These are phyloP conservation scores for Mystacides longicornis DNA, from an alignment of 2,888 invertebrate genomes.

Conservation along the genomic window DNA sequence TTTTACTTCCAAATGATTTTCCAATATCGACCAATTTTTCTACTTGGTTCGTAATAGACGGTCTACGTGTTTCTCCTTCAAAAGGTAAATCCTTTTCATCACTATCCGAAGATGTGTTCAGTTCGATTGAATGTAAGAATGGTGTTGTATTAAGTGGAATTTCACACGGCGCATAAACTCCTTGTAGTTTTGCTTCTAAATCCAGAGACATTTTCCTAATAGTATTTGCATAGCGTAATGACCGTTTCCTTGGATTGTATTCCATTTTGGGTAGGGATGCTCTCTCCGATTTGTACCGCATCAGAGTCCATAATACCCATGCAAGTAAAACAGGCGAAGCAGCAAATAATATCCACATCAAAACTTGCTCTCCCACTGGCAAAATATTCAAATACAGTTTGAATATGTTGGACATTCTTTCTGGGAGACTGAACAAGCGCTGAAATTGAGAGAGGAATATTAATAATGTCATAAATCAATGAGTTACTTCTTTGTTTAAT, in stretches of 20 bases:
- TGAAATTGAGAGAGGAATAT: conserved; percentile 35
- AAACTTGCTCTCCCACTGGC: conserved; percentile 52
- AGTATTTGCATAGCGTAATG: conserved; percentile 11
- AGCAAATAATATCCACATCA: conserved; percentile 50
- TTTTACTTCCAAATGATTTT: conserved; percentile 31
- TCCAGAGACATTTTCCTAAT: conserved; percentile 26
- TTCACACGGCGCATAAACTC: conserved; percentile 41
- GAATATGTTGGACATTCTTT: conserved; percentile 55
- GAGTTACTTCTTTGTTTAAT: neutral
- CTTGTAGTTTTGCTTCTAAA: conserved; percentile 23
- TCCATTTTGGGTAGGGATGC: neutral
- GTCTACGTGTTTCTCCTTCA: conserved; percentile 10
- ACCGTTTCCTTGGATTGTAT: conserved; percentile 11
- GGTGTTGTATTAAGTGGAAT: conserved; percentile 34
- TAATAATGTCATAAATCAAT: neutral
- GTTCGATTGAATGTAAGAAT: conserved; percentile 14
- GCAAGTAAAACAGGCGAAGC: conserved; percentile 46
- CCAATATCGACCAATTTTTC: conserved; percentile 11
- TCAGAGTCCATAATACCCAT: neutral
- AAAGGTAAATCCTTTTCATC: conserved; percentile 24
- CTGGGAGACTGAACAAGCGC: conserved; percentile 64
- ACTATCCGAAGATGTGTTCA: conserved; percentile 28
- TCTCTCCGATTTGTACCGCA: neutral
- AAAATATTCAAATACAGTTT: conserved; percentile 65
- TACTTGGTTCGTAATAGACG: conserved; percentile 24